phyloP scores from a whole-genome alignment of 2,888 invertebrate species.

The Drosophila atroscutellata region DNA sequence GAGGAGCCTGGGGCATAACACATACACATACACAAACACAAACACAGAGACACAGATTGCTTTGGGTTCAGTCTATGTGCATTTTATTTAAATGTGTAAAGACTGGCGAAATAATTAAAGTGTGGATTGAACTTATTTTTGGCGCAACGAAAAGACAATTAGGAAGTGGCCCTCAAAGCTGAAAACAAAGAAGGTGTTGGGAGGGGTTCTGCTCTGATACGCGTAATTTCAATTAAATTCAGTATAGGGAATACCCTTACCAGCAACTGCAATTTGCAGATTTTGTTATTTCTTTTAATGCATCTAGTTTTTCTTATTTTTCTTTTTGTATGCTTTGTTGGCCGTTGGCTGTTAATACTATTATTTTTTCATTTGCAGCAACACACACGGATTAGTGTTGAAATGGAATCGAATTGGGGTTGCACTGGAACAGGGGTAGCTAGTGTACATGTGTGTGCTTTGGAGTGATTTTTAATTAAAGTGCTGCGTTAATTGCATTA shows the following conservation, averaged over 20 bases:
- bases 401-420: slow-evolving; percentile 52
- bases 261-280: slow-evolving; percentile 27
- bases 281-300: slow-evolving; percentile 20
- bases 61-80: slow-evolving; percentile 29
- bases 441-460: slow-evolving; percentile 14
- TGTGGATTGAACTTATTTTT: slow-evolving; percentile 68
- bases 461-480: slow-evolving; percentile 76
- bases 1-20: neutral
- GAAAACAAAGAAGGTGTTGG: neutral
- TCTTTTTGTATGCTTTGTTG: slow-evolving; percentile 41
- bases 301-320: slow-evolving; percentile 12
- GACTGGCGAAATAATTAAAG: slow-evolving; percentile 75
- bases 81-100: slow-evolving; percentile 74
- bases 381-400: slow-evolving; percentile 68
- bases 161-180: slow-evolving; percentile 67
- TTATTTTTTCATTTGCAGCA: slow-evolving; percentile 75
- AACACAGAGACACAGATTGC: neutral
- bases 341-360: slow-evolving; percentile 58
- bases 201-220: slow-evolving; percentile 30
- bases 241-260: slow-evolving; percentile 22
- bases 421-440: neutral
- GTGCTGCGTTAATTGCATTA: slow-evolving; percentile 76
- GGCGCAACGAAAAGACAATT: slow-evolving; percentile 67
- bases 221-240: slow-evolving; percentile 65
- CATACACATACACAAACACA: neutral